Base-by-base conservation (phyloP, 2,888 invertebrate genomes). In the Dascillus cervinus region DNA sequence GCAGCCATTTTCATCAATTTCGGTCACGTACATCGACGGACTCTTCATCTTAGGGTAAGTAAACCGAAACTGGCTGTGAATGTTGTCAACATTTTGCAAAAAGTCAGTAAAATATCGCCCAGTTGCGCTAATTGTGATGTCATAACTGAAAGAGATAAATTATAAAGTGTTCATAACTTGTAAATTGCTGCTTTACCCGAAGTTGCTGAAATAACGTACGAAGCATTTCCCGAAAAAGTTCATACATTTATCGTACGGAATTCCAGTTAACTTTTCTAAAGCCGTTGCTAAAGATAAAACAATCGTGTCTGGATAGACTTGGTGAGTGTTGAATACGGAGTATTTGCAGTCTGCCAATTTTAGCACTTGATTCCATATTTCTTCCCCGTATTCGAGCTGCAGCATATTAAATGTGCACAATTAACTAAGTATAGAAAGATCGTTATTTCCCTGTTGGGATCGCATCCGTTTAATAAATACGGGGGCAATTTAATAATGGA, bases 1-100 rank as follows among this genome's bases (percentile, higher is more conserved):
- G 1, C 90, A 88, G 0, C 90, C 94, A 26, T 82, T 74, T 21
- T 77, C 72, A 53, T 91, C 90, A 45, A 89, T 82, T 34, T 82
- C 76, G 0, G 86, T 84, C 41, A 92, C 74, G 61, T 89, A 89
- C 83, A 94, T 92, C 26, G 89, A 89, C 0, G 94, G 94, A 38
- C 88, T 88, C 53, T 86, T 84, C 87, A 95, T 89, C 63, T 86
- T 85, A 0, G 91, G 92, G 62, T 90, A 94, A 3, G 91, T 88
- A 60, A 90, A 88, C 34, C 88, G 72, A 79, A 92, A 91, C 52
- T 88, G 86, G 49, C 88, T 78, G 60, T 92, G 92, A 39, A 94
- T 83, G 58, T 88, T 91, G 64, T 94, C 92, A 30, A 92, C 88
- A 6, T 84, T 90, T 58, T 89, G 83, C 32, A 92, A 72, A 57